phyloP scores from a whole-genome alignment of 2,797 vertebrate genomes.

The Crenichthys baileyi region DNA sequence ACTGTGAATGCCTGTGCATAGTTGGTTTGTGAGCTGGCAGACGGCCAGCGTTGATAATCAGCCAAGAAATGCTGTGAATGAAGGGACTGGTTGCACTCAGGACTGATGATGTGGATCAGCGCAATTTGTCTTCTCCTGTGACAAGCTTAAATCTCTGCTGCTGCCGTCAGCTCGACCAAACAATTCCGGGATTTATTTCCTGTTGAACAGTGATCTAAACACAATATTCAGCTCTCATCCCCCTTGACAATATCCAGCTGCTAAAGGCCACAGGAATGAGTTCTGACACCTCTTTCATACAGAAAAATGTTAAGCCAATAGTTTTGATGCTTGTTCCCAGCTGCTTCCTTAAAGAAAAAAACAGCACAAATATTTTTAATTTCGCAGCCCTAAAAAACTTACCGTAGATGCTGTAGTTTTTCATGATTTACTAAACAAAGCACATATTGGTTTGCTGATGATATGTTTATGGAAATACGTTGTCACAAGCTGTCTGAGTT shows the following conservation, averaged over 20 bases:
- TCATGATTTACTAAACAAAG: slow-evolving; percentile 22
- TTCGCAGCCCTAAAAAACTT: slow-evolving; percentile 17
- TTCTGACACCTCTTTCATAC: slow-evolving; percentile 10
- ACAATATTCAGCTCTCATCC: slow-evolving; percentile 36
- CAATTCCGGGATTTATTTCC: slow-evolving; percentile 60
- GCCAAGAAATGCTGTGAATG: slow-evolving; percentile 64
- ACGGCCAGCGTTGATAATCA: slow-evolving; percentile 37
- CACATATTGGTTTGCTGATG: slow-evolving; percentile 20
- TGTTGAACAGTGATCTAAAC: slow-evolving; percentile 26
- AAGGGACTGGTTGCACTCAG: slow-evolving; percentile 43
- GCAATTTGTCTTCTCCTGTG: slow-evolving; percentile 41
- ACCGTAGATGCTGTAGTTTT: slow-evolving; percentile 10
- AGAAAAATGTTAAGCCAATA: slow-evolving; percentile 1
- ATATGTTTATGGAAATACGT: slow-evolving; percentile 62
- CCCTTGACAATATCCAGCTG: slow-evolving; percentile 35
- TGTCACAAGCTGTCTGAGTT: slow-evolving; percentile 30
- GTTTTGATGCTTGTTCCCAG: slow-evolving; percentile 11
- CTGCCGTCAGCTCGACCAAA: slow-evolving; percentile 51
- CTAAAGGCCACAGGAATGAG: slow-evolving; percentile 14
- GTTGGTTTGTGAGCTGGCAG: slow-evolving; percentile 55
- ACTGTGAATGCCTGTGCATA: slow-evolving; percentile 43
- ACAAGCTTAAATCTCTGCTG: slow-evolving; percentile 41
- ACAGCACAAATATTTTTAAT: slow-evolving; percentile 27
- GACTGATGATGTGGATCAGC: slow-evolving; percentile 38
- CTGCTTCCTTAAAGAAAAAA: background rate